phyloP scores from a whole-genome alignment of 2,113 vertebrate genomes.

The Anas platyrhynchos region DNA sequence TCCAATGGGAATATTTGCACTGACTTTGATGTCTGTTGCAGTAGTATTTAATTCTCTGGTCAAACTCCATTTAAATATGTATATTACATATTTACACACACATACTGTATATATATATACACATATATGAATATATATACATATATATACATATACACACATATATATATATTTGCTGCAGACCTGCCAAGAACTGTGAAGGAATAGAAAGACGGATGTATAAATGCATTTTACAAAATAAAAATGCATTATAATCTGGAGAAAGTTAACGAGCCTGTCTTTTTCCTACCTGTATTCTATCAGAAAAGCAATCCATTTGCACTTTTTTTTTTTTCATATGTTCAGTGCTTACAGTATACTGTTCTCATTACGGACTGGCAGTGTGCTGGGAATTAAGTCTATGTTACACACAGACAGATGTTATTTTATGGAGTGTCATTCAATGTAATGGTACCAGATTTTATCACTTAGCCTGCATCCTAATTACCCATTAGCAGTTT shows the following conservation, averaged over 20 bases:
- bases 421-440: slow-evolving; percentile 49
- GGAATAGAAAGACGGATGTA: neutral
- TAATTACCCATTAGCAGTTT: slow-evolving; percentile 28
- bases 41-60: neutral
- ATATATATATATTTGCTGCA: neutral
- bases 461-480: slow-evolving; percentile 37
- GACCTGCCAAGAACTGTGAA: neutral
- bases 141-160: too few relatives aligned
- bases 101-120: neutral
- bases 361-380: slow-evolving; percentile 22
- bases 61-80: neutral
- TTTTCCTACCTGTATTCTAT: neutral
- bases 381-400: slow-evolving; percentile 16
- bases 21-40: neutral
- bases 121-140: neutral
- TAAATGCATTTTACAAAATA: neutral
- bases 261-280: neutral
- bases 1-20: neutral
- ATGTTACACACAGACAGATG: slow-evolving; percentile 20
- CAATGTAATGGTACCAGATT: slow-evolving; percentile 23
- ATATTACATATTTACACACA: too few relatives aligned
- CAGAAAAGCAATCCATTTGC: neutral
- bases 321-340: neutral
- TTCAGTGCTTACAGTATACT: neutral
- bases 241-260: neutral